Evolutionary conservation across 2,113 vertebrate genomes (phyloP).

Genomic region (Clarias batrachus): DNA sequence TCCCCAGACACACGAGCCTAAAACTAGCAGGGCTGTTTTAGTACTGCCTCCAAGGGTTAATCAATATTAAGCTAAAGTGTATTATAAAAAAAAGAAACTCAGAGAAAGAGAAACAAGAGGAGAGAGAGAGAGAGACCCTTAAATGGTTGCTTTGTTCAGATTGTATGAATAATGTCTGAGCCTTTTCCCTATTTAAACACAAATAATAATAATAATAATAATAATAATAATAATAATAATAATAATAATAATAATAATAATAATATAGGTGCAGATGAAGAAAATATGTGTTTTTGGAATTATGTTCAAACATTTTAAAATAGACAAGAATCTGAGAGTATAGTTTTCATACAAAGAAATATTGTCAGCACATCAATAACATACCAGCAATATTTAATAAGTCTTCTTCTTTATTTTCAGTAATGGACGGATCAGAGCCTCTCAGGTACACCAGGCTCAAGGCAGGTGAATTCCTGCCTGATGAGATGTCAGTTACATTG

Average conservation of each 20-base stretch:
- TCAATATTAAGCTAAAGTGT: neutral
- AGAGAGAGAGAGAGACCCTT: too few relatives aligned
- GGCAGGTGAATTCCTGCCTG: neutral
- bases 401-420: neutral
- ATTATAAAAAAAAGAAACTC: neutral
- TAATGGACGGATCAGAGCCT: neutral
- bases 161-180: neutral
- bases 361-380: neutral
- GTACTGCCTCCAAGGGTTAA: neutral
- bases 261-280: neutral
- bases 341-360: neutral
- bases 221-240: too few relatives aligned
- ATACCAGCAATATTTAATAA: neutral
- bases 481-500: neutral
- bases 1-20: neutral
- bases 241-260: too few relatives aligned
- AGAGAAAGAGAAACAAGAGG: neutral
- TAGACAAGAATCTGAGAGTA: neutral
- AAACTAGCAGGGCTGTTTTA: neutral
- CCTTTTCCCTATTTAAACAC: neutral
- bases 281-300: neutral
- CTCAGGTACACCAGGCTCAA: neutral
- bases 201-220: neutral
- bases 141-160: neutral
- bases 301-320: neutral